Evolutionary conservation across 92 coral and sea anemone genomes (phyloP), one percentile per base, ranked within the genome.

Genomic region (Pocillopora meandrina): DNA sequence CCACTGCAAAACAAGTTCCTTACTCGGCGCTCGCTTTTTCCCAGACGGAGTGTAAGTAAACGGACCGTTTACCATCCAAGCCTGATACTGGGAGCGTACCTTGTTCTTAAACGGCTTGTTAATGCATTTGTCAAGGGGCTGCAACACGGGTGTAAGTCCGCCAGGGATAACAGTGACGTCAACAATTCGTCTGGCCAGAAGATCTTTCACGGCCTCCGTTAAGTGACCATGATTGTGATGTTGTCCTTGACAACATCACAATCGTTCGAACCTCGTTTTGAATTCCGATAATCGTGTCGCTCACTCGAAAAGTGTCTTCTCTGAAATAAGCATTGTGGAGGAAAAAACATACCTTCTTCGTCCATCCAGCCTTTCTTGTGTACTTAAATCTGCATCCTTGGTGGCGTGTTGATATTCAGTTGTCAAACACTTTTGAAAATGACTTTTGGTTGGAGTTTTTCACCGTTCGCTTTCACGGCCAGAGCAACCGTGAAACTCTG

Each of bases 41-140:
- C 76, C 85, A 47, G 20, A 67, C 0, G 76, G 85, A 3, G 76
- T 81, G 76, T 66, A 81, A 2, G 74, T 71, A 23, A 81, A 81
- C 3, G 78, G 86, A 13, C 86, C 60, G 42, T 82, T 61, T 11
- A 82, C 74, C 86, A 71, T 71, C 86, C 86, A 70, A n/a, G 75
- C 76, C 35, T 81, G 56, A 60, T 81, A 81, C 12, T 65, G 85
- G 9, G 75, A 16, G 6, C 59, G 59, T 3, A 82, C 74, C 36
- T 58, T 71, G 26, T 23, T 59, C 70, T 82, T 82, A 18, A 82
- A 71, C 1, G 78, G 86, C 52, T 73, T 82, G 78, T 82, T 71
- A 1, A 82, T 60, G 58, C 77, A 70, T 34, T 82, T 82, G 59
- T 82, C 72, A 1, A 82, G 78, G 68, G 86, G 76, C 79, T 82